A percentile compares a stretch with the other conserved stretches of the same genome.
phyloP scores from a whole-genome alignment of 2,797 vertebrate genomes.

The Coluber constrictor region DNA sequence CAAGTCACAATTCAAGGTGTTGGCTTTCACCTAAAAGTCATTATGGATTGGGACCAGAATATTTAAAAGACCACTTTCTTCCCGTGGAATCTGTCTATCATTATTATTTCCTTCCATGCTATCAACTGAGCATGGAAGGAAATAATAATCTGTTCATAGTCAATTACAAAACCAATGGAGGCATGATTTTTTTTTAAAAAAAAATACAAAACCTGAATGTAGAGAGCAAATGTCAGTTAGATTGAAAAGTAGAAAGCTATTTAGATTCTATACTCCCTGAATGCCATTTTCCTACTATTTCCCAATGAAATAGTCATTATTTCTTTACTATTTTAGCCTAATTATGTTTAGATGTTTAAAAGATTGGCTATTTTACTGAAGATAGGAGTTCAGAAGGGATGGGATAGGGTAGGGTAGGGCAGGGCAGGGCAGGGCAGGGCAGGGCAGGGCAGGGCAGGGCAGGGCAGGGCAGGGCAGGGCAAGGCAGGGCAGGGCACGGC shows the following conservation, averaged over 20 bases:
- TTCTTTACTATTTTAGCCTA: not conserved
- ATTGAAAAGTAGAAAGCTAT: not conserved
- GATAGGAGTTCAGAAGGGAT: not conserved
- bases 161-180: not conserved
- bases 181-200: not conserved
- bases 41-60: not conserved
- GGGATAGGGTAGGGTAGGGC: not conserved
- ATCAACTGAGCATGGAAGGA: not conserved
- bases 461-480: too few relatives aligned
- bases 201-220: not conserved
- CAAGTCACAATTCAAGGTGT: not conserved
- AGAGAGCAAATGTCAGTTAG: not conserved
- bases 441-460: rapidly evolving
- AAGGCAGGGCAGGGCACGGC: too few relatives aligned
- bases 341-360: not conserved
- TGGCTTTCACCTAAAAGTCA: not conserved
- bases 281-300: not conserved
- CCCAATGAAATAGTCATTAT: not conserved
- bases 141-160: not conserved
- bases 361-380: not conserved
- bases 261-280: not conserved
- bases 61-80: not conserved
- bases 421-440: rapidly evolving
- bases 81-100: not conserved
- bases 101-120: too few relatives aligned